Evolutionary conservation across 2,888 invertebrate species (phyloP).

Genomic region (Zelleria hepariella): DNA sequence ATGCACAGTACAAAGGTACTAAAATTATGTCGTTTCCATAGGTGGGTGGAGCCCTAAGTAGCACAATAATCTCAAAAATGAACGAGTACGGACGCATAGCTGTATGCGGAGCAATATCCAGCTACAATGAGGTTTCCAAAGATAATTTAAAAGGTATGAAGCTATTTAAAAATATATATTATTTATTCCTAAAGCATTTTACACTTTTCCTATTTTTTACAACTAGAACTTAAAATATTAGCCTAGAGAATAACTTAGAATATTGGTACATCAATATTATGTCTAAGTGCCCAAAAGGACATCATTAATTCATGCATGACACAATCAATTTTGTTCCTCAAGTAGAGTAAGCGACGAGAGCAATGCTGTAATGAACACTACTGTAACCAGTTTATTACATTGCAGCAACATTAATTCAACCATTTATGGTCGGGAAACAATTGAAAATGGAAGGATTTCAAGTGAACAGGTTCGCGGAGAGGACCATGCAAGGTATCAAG

Average conservation of each 20-base stretch:
- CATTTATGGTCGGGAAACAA: conserved; percentile 67
- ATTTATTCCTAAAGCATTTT: background rate
- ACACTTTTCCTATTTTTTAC: no score
- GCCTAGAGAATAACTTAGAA: no score
- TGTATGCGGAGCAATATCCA: conserved; percentile 76
- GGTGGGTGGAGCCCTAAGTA: conserved; percentile 77
- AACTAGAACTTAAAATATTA: no score
- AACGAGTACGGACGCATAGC: conserved; percentile 73
- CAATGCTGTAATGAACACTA: no score
- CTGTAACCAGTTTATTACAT: conserved; percentile 17
- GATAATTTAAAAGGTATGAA: conserved; percentile 55
- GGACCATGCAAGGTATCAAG: conserved; percentile 71
- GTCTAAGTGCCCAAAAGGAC: no score
- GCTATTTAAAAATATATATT: background rate
- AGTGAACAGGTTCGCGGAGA: conserved; percentile 61
- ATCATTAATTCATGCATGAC: no score
- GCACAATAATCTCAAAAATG: conserved; percentile 73
- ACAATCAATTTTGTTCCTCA: no score
- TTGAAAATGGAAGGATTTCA: conserved; percentile 76
- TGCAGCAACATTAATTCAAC: conserved; percentile 60
- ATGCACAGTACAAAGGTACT: no score
- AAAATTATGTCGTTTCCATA: conserved; percentile 7
- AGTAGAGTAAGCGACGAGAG: no score
- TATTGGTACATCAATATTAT: no score
- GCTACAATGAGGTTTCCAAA: conserved; percentile 70